Base-by-base conservation (phyloP, 30 jellyfish, hydroid and myxozoan genomes). In the Sanderia malayensis region DNA sequence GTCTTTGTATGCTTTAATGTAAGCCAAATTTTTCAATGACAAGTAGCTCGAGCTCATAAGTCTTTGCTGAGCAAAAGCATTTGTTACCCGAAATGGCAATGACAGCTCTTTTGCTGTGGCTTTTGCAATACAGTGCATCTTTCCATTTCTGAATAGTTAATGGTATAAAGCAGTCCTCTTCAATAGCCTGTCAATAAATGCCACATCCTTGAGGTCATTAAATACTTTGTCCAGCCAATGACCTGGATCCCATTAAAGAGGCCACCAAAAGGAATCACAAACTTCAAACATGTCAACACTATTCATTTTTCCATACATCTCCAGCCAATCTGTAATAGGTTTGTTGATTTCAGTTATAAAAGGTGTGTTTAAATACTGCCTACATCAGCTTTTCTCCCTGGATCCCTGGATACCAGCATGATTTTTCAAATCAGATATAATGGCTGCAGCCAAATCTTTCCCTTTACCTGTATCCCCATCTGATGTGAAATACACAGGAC, bases 251-350 rank as follows among this genome's bases (percentile, higher is more conserved):
- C 73, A 70, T 29, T 70, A 78, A 15, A 20, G n/a, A 4, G 82
- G 77, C 82, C 82, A 70, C 82, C 82, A 71, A 32, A 71, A 28
- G n/a, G n/a, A n/a, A n/a, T n/a, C n/a, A n/a, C n/a, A n/a, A n/a
- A n/a, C n/a, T n/a, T n/a, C n/a, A n/a, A n/a, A 37, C 52, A 37
- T 4, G 52, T 37, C n/a, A n/a, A n/a, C n/a, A n/a, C n/a, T n/a
- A n/a, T n/a, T n/a, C n/a, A n/a, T n/a, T 37, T 37, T 13, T 13
- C 13, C 10, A 13, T 37, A 37, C 13, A 4, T 37, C 52, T 37
- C 10, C 13, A 37, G 6, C 13, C 10, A 6, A 4, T 37, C 10
- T 37, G 52, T 37, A n/a, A n/a, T n/a, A n/a, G n/a, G n/a, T n/a
- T n/a, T n/a, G n/a, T n/a, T n/a, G n/a, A n/a, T n/a, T n/a, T n/a